Base-by-base conservation (phyloP, 2,888 invertebrate genomes). In the Parnassius orleans region DNA sequence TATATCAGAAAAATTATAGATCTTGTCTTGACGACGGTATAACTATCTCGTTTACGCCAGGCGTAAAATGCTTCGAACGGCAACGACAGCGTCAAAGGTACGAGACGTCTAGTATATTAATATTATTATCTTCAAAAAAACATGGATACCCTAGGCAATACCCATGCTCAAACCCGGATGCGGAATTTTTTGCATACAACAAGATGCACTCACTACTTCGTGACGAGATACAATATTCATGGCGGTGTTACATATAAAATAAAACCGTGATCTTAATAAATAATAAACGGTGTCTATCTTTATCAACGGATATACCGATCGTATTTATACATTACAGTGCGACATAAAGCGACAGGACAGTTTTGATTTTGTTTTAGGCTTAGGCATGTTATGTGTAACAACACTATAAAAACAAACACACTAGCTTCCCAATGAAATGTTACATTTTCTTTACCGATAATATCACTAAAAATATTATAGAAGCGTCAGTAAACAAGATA, bases 171-270 rank as follows among this genome's bases (percentile, higher is more conserved):
- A 46, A 59, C 68, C 66, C 71, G 73, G 72, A 73, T 70, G 68
- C 69, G 68, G 70, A 66, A 67, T 70, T 72, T 70, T 68, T 68
- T 67, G 61, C 62, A 65, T 56, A 59, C 33, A 63, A 56, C 61
- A 60, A 66, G 67, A 69, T 72, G 70, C 72, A 69, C 64, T 68
- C 60, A 66, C 62, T 46, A 46, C 54, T 55, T 63, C 63, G 63
- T 63, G 63, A 63, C 63, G 56, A 59, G 63, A 63, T 63, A 56
- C 52, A 63, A 50, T 51, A 58, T 63, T 55, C 56, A 59, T 52
- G 43, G 7, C n/a, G 56, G 11, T 52, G 59, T 52, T 56, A 56
- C 63, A 63, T 60, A 63, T 59, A 63, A 60, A 56, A 63, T 59
- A 41, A 52, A 53, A 14, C 56, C 42, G 52, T 51, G 24, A 60